Evolutionary conservation across 2,888 invertebrate species (phyloP).

Genomic region (Apomyelois bistriatella): DNA sequence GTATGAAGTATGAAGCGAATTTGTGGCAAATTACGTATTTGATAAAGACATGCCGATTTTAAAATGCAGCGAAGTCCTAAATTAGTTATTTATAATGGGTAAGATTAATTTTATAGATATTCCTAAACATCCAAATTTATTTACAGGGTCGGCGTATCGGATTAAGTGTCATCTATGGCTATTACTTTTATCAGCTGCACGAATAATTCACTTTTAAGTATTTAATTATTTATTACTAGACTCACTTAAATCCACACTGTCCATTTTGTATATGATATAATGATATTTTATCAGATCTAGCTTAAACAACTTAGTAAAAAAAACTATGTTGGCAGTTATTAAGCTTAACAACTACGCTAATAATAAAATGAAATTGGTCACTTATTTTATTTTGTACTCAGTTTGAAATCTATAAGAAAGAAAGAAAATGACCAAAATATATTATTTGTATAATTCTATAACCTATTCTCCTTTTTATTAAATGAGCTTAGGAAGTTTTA

Average conservation of each 20-base stretch:
- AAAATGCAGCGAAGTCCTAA: too few relatives aligned
- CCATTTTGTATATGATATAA: constrained; percentile 25
- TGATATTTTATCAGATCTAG: constrained; percentile 2
- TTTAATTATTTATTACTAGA: constrained; percentile 15
- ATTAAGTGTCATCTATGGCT: constrained; percentile 52
- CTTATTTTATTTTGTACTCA: too few relatives aligned
- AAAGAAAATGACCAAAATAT: too few relatives aligned
- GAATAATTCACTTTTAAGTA: constrained; percentile 37
- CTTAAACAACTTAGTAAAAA: background rate
- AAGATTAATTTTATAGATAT: background rate
- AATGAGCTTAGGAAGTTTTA: constrained; percentile 10
- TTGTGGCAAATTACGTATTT: too few relatives aligned
- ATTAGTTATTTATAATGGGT: background rate
- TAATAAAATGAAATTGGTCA: too few relatives aligned
- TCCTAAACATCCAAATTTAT: constrained; percentile 17
- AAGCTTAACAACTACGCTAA: too few relatives aligned
- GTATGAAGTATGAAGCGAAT: too few relatives aligned
- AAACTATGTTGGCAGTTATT: too few relatives aligned
- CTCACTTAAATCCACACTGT: constrained; percentile 23
- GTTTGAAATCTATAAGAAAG: too few relatives aligned
- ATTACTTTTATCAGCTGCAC: constrained; percentile 37
- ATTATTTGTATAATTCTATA: too few relatives aligned
- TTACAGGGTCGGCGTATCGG: constrained; percentile 59
- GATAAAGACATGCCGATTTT: too few relatives aligned
- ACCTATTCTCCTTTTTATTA: background rate